Percentiles rank a stretch among this genome's conserved stretches.
Evolutionary conservation across 2,888 invertebrate species (phyloP).

Genomic region (Strigamia crassipes): DNA sequence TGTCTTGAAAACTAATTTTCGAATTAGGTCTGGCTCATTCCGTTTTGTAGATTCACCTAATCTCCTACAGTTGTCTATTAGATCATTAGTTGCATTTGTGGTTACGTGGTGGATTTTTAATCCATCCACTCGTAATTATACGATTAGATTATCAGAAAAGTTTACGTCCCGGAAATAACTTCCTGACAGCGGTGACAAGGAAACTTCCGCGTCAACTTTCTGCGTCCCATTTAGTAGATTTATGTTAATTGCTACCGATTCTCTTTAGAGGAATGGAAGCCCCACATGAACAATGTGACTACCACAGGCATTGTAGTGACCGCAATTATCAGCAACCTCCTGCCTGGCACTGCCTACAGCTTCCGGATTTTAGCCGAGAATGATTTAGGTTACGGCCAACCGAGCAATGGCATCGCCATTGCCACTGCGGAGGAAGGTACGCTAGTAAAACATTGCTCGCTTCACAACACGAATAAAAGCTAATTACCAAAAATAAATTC

Average conservation of each 20-base stretch:
- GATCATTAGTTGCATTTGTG: constrained; percentile 31
- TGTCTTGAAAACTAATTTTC: constrained; percentile 28
- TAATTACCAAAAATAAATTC: constrained; percentile 29
- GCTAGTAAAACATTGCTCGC: background rate
- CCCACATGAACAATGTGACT: constrained; percentile 48
- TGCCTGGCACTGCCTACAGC: constrained; percentile 50
- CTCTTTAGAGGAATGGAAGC: constrained; percentile 50
- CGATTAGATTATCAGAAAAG: constrained; percentile 22
- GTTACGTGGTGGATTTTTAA: constrained; percentile 1
- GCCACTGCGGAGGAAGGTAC: constrained; percentile 51
- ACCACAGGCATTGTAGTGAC: constrained; percentile 45
- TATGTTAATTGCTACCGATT: constrained; percentile 4
- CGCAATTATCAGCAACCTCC: constrained; percentile 47
- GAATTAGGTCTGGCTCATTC: constrained; percentile 14
- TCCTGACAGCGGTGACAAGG: background rate
- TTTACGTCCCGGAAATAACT: background rate
- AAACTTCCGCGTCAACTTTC: background rate
- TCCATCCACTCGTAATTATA: background rate
- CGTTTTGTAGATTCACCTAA: background rate
- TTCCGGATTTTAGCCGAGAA: constrained; percentile 50
- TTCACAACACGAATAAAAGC: background rate
- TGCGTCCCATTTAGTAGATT: background rate
- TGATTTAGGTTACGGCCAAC: constrained; percentile 47
- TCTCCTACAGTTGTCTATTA: background rate
- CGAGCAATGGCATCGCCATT: constrained; percentile 50